Conservation (phyloP, 2,797 vertebrate genomes). For the Somateria mollissima region DNA sequence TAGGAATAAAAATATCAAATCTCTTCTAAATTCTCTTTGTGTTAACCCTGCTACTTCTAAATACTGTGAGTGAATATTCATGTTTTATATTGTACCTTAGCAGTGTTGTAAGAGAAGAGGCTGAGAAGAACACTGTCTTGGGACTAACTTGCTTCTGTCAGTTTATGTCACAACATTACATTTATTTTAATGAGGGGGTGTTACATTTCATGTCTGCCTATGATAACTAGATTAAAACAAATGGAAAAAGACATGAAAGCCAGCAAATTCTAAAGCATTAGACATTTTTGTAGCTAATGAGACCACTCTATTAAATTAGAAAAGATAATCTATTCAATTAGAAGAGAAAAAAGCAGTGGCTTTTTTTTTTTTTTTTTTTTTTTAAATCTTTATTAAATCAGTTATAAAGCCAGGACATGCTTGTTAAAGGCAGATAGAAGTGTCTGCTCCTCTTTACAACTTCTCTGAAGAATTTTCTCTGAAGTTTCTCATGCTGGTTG, state of each 20-base stretch:
- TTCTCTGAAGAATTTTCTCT: neutral
- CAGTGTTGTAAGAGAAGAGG: neutral
- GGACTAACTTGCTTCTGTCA: neutral
- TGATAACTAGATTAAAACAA: constrained; percentile 19
- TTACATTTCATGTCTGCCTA: neutral
- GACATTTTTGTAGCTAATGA: neutral
- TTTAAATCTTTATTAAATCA: neutral
- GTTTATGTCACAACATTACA: constrained; percentile 16
- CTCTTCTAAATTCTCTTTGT: neutral
- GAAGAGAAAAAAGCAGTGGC: neutral
- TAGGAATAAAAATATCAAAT: neutral
- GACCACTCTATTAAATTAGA: neutral
- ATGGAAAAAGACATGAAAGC: neutral
- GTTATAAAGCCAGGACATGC: neutral
- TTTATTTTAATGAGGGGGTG: constrained; percentile 17
- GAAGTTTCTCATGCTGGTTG: neutral
- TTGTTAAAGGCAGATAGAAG: neutral
- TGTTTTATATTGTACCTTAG: neutral
- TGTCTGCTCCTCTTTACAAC: neutral
- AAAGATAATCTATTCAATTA: neutral
- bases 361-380: neutral
- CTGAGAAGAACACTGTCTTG: neutral
- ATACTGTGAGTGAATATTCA: neutral
- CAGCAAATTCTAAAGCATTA: neutral
- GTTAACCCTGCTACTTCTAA: neutral